Evolutionary conservation across 2,113 vertebrate genomes (phyloP), one percentile per base, ranked within the genome.

Genomic region (Syngnathus scovelli): DNA sequence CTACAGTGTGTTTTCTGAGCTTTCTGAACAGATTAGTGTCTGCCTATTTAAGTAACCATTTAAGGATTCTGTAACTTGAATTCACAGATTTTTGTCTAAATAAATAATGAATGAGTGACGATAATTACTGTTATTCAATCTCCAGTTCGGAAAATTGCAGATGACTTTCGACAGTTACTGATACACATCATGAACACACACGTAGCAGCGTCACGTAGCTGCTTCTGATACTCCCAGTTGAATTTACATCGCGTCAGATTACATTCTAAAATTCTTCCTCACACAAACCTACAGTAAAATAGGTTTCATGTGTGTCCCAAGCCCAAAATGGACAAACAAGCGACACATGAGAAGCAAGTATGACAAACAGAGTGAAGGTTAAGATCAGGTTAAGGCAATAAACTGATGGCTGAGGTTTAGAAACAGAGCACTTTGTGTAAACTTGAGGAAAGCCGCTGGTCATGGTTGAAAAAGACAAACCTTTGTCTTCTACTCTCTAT

Each of bases 351-450:
- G 51, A 19, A 27, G 65, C 33, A 78, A 15, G 48, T 41, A 41
- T 59, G 36, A 59, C 56, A 56, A 65, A 58, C 64, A 11, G 59
- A 54, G 65, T 59, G 39, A 49, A 54, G 55, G 44, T 65, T 63
- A 65, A 39, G 61, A 71, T 75, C 46, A 49, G 75, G 62, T 81
- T 59, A 74, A 54, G 36, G 48, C 39, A 48, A 70, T 59, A 39
- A 8, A 61, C 52, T 27, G 23, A 33, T 63, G 55, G 0, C 70
- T 77, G 66, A 76, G 61, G 66, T 70, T 78, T 65, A 58, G 56
- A 36, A 69, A 54, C 54, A 46, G 65, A 59, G 75, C 58, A 16
- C 64, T 70, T 82, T 66, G 61, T 69, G 68, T 80, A 67, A 64
- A 4, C 33, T 64, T 64, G 46, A 65, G 66, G 27, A 66, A 74